phyloP scores from a whole-genome alignment of 2,797 vertebrate genomes.

The Mormyrus proboscirostris region DNA sequence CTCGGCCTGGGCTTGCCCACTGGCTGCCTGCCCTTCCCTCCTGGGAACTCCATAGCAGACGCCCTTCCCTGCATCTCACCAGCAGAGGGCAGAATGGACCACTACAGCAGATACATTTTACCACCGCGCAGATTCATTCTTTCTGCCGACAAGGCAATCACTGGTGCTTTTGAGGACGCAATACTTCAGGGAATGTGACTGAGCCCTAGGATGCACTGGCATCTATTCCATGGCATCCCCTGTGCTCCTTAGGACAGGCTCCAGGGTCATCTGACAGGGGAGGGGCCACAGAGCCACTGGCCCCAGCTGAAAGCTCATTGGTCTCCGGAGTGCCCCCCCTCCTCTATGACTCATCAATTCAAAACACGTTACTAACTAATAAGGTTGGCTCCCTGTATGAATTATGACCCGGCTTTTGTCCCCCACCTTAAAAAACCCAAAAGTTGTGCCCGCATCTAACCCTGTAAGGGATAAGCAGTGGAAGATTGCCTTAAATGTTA shows the following conservation, averaged over 20 bases:
- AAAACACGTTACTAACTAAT: not conserved
- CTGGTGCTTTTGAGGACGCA: not conserved
- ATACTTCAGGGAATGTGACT: not conserved
- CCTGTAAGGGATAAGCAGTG: not conserved
- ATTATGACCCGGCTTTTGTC: not conserved
- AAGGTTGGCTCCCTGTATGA: not conserved
- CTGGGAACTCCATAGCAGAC: slow-evolving; percentile 62
- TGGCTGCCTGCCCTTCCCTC: slow-evolving; percentile 45
- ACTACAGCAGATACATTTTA: not conserved
- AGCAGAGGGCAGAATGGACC: not conserved
- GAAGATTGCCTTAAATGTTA: not conserved
- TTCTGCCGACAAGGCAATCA: not conserved
- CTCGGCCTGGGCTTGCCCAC: slow-evolving; percentile 36
- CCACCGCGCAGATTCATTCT: not conserved
- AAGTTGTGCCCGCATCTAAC: not conserved
- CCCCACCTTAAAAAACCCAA: not conserved
- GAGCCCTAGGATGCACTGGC: not conserved
- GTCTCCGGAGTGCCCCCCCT: not conserved
- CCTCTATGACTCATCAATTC: not conserved
- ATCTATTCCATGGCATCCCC: not conserved
- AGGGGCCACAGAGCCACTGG: not conserved
- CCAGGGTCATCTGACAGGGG: not conserved
- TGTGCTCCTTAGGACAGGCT: not conserved
- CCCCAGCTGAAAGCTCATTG: not conserved
- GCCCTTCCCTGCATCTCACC: slow-evolving; percentile 38